Conservation (phyloP, 2,888 invertebrate species). For the Conops quadrifasciatus region DNA sequence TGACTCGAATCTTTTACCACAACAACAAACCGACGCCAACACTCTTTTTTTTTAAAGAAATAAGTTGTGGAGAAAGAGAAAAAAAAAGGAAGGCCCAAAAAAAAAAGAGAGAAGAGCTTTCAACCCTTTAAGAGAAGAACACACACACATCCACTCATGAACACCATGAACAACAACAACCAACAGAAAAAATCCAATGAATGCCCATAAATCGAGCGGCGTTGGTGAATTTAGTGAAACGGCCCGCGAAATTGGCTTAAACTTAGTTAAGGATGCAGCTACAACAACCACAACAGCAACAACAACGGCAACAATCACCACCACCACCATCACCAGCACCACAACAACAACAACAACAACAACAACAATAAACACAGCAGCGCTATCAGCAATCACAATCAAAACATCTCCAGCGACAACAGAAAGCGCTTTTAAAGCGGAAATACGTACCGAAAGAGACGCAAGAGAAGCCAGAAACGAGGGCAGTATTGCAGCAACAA, state of each 20-base stretch:
- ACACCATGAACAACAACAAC: conserved; percentile 17
- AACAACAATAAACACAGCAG: conserved; percentile 11
- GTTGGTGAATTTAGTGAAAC: conserved; percentile 39
- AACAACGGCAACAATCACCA: conserved; percentile 16
- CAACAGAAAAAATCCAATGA: conserved; percentile 40
- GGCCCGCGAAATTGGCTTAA: conserved; percentile 42
- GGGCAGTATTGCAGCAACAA: background rate
- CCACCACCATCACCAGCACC: background rate
- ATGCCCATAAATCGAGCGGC: conserved; percentile 47
- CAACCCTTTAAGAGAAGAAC: no score
- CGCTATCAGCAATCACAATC: background rate
- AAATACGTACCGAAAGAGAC: background rate
- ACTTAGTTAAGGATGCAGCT: conserved; percentile 19
- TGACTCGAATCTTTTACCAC: no score
- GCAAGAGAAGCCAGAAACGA: background rate
- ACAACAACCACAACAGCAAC: conserved; percentile 33
- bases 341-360: conserved; percentile 1
- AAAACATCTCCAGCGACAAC: background rate
- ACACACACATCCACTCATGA: background rate
- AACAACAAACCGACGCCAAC: no score
- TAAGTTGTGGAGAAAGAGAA: no score
- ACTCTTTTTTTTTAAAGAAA: no score
- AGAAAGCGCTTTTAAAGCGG: background rate
- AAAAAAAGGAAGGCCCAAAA: no score
- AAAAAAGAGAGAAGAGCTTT: no score